Conservation (phyloP, 2,888 invertebrate genomes). For the Meta bourneti region DNA sequence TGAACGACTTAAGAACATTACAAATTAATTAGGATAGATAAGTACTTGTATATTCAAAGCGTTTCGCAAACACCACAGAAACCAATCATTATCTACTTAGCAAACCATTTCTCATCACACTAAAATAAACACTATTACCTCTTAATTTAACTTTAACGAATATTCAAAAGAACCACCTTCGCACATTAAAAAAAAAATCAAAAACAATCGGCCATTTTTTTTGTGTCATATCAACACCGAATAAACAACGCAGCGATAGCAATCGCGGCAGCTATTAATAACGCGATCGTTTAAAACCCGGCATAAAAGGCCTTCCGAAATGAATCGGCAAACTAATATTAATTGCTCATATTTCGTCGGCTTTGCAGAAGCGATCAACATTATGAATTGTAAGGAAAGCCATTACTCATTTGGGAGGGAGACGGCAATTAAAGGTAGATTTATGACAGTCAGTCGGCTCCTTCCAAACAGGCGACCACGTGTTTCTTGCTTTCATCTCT, state of each 20-base stretch:
- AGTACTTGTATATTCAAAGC: too few relatives aligned
- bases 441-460: slow-evolving; percentile 43
- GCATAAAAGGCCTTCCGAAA: slow-evolving; percentile 25
- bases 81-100: too few relatives aligned
- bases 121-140: too few relatives aligned
- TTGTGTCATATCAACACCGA: neutral
- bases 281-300: slow-evolving; percentile 34
- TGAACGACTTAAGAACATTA: too few relatives aligned
- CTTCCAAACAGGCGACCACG: slow-evolving; percentile 34
- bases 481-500: slow-evolving; percentile 26
- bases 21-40: too few relatives aligned
- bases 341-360: slow-evolving; percentile 62
- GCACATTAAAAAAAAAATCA: neutral
- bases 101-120: too few relatives aligned
- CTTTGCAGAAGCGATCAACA: slow-evolving; percentile 26
- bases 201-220: neutral
- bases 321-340: slow-evolving; percentile 47
- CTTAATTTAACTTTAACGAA: too few relatives aligned
- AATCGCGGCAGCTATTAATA: slow-evolving; percentile 21
- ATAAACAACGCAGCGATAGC: neutral
- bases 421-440: slow-evolving; percentile 67
- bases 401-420: slow-evolving; percentile 52
- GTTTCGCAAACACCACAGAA: too few relatives aligned
- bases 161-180: too few relatives aligned
- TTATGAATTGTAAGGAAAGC: slow-evolving; percentile 40